These are phyloP conservation scores for Clarias fuscus DNA, from an alignment of 2,797 vertebrate species.

Conservation along the genomic window DNA sequence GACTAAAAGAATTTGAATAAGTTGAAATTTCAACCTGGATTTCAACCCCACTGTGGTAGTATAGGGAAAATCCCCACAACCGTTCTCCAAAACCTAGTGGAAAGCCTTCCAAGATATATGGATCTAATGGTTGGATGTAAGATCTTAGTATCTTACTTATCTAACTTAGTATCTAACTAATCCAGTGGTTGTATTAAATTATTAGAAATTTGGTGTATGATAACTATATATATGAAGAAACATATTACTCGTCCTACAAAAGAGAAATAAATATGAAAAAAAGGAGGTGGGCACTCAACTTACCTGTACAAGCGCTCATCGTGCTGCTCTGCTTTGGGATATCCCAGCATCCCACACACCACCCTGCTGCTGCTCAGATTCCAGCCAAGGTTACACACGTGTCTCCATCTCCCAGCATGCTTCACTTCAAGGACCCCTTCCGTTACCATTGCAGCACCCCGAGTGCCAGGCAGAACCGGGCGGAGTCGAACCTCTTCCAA, in stretches of 20 bases:
- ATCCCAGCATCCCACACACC: slow-evolving; percentile 93
- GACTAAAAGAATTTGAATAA: background rate
- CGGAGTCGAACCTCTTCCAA: slow-evolving; percentile 86
- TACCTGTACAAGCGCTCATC: slow-evolving; percentile 86
- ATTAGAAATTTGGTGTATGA: background rate
- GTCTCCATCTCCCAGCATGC: slow-evolving; percentile 89
- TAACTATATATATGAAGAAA: background rate
- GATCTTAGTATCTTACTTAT: too few relatives aligned
- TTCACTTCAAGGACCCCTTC: slow-evolving; percentile 94
- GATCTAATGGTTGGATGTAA: too few relatives aligned
- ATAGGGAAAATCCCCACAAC: background rate
- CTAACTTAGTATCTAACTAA: background rate
- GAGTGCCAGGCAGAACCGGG: slow-evolving; percentile 78
- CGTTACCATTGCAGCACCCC: slow-evolving; percentile 72
- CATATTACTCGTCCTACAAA: background rate
- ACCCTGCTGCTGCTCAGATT: slow-evolving; percentile 86
- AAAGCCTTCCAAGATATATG: background rate
- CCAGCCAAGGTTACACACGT: slow-evolving; percentile 86
- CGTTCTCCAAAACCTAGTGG: background rate
- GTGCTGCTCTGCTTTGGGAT: slow-evolving; percentile 77
- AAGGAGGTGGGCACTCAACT: slow-evolving; percentile 36
- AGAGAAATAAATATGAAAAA: background rate
- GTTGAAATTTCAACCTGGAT: background rate
- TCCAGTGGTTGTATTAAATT: background rate
- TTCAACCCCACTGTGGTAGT: background rate